Evolutionary conservation across 2,888 invertebrate species (phyloP), one percentile per base, ranked within the genome.

Genomic region (Oxycera nigricornis): DNA sequence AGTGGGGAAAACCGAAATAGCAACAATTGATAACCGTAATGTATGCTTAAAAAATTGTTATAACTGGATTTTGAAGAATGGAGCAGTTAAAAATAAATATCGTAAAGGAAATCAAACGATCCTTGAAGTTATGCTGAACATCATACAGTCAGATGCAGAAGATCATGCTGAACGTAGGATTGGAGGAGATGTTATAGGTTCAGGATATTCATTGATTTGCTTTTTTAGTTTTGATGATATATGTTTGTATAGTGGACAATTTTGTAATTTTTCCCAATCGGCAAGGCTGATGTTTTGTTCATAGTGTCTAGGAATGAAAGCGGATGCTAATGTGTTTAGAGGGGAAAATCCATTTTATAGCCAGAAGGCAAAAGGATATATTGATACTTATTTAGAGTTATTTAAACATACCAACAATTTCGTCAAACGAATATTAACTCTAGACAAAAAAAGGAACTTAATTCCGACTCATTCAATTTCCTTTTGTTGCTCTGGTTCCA

Each of bases 91-190:
- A n/a, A 31, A 70, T 22, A 26, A 31, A 31, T 52, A 35, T 70
- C 52, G 22, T 11, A 31, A 70, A 31, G 70, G 70, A 31, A 70
- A 70, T 52, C 17, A 31, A 20, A 68, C 68, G n/a, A 68, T 68
- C 14, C 20, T 41, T 41, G 9, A 46, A 67, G 22, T 67, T 20
- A 11, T 26, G 24, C 14, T 67, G 39, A 39, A 46, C 26, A n/a
- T 67, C 7, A 7, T 26, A n/a, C 67, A 46, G 11, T 2, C 20
- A 24, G 24, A 41, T 41, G 67, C 26, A 67, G 20, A 17, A 55
- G 28, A 22, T 55, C 20, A 4, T 55, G 11, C 2, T 20, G 22
- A 17, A 55, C 17, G 24, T 55, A 24, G 24, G 3, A 59, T 11
- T 62, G 62, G 35, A 62, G 31, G 35, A 35, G 2, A 2, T 7